A percentile compares a stretch with the other conserved stretches of the same genome.
These are phyloP conservation scores for Tor tambroides DNA, from an alignment of 2,113 vertebrate species.

Conservation along the genomic window DNA sequence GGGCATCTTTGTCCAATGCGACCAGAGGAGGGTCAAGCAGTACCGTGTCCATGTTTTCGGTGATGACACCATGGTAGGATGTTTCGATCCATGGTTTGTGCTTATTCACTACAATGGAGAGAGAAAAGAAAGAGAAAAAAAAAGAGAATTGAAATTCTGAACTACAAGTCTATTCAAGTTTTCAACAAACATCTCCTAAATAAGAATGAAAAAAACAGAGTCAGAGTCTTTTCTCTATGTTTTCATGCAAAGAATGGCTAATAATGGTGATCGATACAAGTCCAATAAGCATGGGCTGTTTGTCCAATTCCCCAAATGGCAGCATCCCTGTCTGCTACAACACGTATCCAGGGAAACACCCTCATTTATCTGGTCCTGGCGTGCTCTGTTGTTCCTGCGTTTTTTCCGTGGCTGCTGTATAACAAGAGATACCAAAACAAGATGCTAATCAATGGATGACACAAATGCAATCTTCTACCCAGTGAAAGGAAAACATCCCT, in stretches of 20 bases:
- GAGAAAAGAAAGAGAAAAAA: not conserved
- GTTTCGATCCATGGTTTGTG: constrained; percentile 99
- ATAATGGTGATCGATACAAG: constrained; percentile 15
- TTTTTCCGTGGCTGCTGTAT: constrained; percentile 13
- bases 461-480: constrained; percentile 35
- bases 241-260: constrained; percentile 9
- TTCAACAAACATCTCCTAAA: constrained; percentile 1
- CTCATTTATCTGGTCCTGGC: constrained; percentile 18
- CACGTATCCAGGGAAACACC: constrained; percentile 35
- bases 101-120: constrained; percentile 87
- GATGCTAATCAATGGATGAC: constrained; percentile 45
- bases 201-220: not conserved
- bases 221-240: not conserved
- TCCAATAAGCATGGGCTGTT: not conserved
- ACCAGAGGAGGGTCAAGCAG: constrained; percentile 96
- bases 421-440: constrained; percentile 32
- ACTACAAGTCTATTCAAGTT: not conserved
- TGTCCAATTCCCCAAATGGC: not conserved
- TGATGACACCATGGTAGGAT: constrained; percentile 95
- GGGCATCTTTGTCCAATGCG: constrained; percentile 95
- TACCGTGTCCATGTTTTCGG: constrained; percentile 94
- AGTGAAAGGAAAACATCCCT: constrained; percentile 18
- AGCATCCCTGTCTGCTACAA: constrained; percentile 2
- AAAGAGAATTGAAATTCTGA: not conserved
- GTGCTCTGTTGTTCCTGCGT: not conserved